Percentiles rank a stretch among this genome's conserved stretches.
These are phyloP conservation scores for Agrilus cyanescens DNA, from an alignment of 2,888 invertebrate genomes.

Conservation along the genomic window DNA sequence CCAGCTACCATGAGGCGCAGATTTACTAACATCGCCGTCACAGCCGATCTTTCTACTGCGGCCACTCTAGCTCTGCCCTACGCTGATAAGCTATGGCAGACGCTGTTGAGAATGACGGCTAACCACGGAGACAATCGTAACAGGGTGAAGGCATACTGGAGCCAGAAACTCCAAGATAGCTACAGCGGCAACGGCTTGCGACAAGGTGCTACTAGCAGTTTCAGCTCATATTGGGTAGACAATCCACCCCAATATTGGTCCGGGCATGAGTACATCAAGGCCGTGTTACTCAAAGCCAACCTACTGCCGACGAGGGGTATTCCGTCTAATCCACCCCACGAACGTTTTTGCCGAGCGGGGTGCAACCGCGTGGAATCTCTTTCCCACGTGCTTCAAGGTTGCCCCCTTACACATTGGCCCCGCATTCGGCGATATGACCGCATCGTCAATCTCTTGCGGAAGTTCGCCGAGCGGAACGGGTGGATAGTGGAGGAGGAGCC, in stretches of 20 bases:
- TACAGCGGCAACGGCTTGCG: conserved; percentile 13
- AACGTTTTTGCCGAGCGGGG: conserved; percentile 16
- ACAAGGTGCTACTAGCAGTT: background rate
- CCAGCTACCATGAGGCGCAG: conserved; percentile 4
- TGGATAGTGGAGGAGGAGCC: conserved; percentile 15
- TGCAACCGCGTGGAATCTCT: conserved; percentile 16
- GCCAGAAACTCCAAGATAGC: conserved; percentile 5
- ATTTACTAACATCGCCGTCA: background rate
- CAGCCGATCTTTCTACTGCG: conserved; percentile 2
- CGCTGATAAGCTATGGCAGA: background rate
- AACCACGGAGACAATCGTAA: background rate
- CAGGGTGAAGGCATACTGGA: conserved; percentile 2
- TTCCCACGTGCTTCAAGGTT: conserved; percentile 19
- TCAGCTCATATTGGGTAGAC: conserved; percentile 11
- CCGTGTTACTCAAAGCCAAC: conserved; percentile 20
- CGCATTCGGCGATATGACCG: conserved; percentile 12
- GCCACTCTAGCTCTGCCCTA: conserved; percentile 3
- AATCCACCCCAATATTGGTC: conserved; percentile 18
- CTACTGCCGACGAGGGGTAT: conserved; percentile 21
- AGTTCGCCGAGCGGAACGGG: conserved; percentile 9
- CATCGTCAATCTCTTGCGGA: conserved; percentile 7
- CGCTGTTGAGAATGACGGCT: conserved; percentile 1
- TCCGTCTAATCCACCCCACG: conserved; percentile 19
- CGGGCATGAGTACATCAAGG: conserved; percentile 17
- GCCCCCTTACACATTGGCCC: conserved; percentile 13